Evolutionary conservation across 2,797 vertebrate genomes (phyloP), one percentile per base, ranked within the genome.

Genomic region (Eidolon dupreanum): DNA sequence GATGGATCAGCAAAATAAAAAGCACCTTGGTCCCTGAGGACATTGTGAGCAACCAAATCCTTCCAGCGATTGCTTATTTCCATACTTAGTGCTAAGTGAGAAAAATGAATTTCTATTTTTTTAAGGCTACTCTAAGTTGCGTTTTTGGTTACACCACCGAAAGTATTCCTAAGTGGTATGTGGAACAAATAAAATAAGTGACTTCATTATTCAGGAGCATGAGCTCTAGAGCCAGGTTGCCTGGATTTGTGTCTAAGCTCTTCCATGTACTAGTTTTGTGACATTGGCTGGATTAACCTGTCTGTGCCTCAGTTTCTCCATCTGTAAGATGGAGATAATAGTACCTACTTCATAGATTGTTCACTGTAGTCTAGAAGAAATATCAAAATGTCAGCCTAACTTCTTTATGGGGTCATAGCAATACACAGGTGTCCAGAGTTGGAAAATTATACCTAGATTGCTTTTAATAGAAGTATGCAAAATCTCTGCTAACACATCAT

Each of bases 401-500:
- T 70, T 90, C 43, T 88, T 83, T 51, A 17, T 51, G 61, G 38
- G 22, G 22, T 74, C 9, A 7, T 59, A 61, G 49, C 19, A 41
- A 10, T 84, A 41, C n/a, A 74, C 46, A 66, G n/a, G 8, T 66
- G 11, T 73, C 24, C 10, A 28, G 26, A 82, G 22, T 36, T 87
- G 71, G 89, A 88, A 84, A 79, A 68, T 66, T 70, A 2, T 53
- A 46, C 5, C 82, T 79, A 68, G 53, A 26, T 94, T 49, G 83
- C 59, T 92, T 91, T 84, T 78, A 70, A 63, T 61, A 51, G 85
- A 83, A 85, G 43, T 88, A 66, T 73, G 16, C 2, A 68, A 79
- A 86, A 59, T 53, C 63, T 90, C 65, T 93, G 24, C 2, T 71
- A 84, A 89, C 38, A 90, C 2, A 20, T 87, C 73, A 86, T 89